These are phyloP conservation scores for Lates calcarifer DNA, from an alignment of 2,113 vertebrate genomes.

Conservation along the genomic window DNA sequence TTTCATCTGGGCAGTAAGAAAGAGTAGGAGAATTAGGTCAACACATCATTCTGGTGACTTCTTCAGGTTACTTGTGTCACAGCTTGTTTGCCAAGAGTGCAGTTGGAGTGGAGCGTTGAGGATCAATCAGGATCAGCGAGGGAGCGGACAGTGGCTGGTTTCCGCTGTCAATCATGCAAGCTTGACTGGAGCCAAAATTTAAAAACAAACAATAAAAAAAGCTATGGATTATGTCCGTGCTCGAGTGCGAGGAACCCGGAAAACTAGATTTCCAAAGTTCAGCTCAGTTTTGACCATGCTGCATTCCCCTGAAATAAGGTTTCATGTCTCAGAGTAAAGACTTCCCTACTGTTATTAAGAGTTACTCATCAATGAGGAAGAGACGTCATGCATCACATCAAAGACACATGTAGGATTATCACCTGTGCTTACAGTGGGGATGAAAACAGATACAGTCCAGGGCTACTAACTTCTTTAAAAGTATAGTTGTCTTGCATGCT, in stretches of 20 bases:
- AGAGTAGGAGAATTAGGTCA: conserved; percentile 80
- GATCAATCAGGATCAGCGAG: conserved; percentile 49
- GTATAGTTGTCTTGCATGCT: not conserved
- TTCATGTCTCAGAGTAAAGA: conserved; percentile 11
- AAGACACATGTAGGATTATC: not conserved
- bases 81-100: conserved; percentile 48
- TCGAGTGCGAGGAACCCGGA: conserved; percentile 19
- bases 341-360: not conserved
- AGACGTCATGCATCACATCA: conserved; percentile 40
- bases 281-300: conserved; percentile 46
- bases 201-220: conserved; percentile 9
- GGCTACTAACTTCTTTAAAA: not conserved
- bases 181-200: conserved; percentile 37
- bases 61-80: conserved; percentile 61
- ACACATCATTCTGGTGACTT: conserved; percentile 66
- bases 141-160: conserved; percentile 43
- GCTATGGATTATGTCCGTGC: conserved; percentile 34
- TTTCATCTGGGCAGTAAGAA: conserved; percentile 86
- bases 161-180: conserved; percentile 69
- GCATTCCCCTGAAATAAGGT: conserved; percentile 40
- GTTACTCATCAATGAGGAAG: conserved; percentile 18
- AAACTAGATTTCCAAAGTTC: conserved; percentile 22
- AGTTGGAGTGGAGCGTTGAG: conserved; percentile 44
- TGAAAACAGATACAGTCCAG: not conserved
- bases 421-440: conserved; percentile 81